phyloP scores from a whole-genome alignment of 2,888 invertebrate genomes.

The Coelogynopora nodosa region DNA sequence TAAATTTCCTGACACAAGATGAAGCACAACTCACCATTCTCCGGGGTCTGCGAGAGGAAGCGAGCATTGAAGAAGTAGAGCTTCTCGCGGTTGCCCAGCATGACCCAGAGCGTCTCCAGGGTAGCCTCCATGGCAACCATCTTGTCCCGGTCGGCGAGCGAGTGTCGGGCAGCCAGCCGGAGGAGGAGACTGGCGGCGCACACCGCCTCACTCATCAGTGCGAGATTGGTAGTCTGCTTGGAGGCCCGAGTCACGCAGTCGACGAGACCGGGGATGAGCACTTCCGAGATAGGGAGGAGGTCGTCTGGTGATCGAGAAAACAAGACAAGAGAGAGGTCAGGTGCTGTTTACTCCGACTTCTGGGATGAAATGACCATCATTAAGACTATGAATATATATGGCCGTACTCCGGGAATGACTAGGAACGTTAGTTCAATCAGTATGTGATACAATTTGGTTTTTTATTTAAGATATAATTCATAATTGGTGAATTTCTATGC shows the following conservation, averaged over 20 bases:
- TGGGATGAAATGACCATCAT: too few species aligned
- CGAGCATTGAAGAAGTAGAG: slow-evolving; percentile 79
- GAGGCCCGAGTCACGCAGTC: neutral
- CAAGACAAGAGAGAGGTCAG: too few species aligned
- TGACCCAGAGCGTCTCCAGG: slow-evolving; percentile 69
- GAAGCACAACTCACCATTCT: too few species aligned
- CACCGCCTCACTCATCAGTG: neutral
- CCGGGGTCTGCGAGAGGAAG: slow-evolving; percentile 70
- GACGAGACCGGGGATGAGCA: neutral
- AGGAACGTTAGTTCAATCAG: too few species aligned
- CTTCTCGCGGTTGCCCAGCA: slow-evolving; percentile 72
- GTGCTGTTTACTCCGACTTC: too few species aligned
- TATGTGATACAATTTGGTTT: too few species aligned
- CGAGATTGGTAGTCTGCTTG: neutral
- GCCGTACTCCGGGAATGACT: too few species aligned
- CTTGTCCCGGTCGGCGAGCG: neutral
- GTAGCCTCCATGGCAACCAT: slow-evolving; percentile 50
- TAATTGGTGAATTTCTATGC: too few species aligned
- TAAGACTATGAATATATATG: too few species aligned
- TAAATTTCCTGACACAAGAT: too few species aligned
- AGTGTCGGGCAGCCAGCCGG: neutral
- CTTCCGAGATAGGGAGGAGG: neutral
- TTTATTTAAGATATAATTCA: too few species aligned
- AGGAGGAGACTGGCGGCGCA: neutral
- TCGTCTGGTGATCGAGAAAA: too few species aligned